Base-by-base conservation (phyloP, 2,113 vertebrate genomes). In the Boulengeromyrus knoepffleri region DNA sequence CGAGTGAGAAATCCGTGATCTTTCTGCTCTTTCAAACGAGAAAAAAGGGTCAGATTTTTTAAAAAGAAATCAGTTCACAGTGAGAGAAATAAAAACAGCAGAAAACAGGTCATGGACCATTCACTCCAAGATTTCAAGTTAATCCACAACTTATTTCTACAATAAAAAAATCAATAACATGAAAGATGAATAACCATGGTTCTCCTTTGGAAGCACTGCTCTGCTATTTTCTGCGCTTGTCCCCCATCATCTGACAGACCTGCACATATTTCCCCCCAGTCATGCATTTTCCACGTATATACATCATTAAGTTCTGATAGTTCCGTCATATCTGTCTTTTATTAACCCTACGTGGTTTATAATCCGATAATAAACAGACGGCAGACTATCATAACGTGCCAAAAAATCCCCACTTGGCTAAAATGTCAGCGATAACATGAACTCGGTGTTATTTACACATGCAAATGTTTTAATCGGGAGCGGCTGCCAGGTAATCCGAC, bases 381-480 rank as follows among this genome's bases (percentile, higher is more conserved):
- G 62, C 27, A 17, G 88, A 62, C 47, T 74, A 42, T 77, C 47
- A 31, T 74, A 36, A 39, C 17, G 36, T 53, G 19, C 49, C 47
- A 80, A n/a, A 89, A 89, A 66, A 88, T 47, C 24, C n/a, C 31
- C 31, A 19, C 12, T 46, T 89, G 17, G 46, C 19, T 52, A 46
- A 80, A 52, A 89, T 89, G 88, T 80, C 66, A 89, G 46, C 70
- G 19, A 80, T 80, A 42, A 15, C 27, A 5, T 53, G 15, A 47
- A 53, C 50, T 9, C 24, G 50, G 15, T 85, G 39, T 17, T 87
- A 87, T 87, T 86, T 86, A 52, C 85, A 50, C 21, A 86, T 86
- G 85, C 85, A 86, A 52, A 86, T 86, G 13, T 85, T 50, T 86
- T 87, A 87, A 87, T 87, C 15, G 31, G 49, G 47, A 21, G 27